A percentile compares a stretch with the other conserved stretches of the same genome.
These are phyloP conservation scores for Tinea trinotella DNA, from an alignment of 2,888 invertebrate species.

Conservation along the genomic window DNA sequence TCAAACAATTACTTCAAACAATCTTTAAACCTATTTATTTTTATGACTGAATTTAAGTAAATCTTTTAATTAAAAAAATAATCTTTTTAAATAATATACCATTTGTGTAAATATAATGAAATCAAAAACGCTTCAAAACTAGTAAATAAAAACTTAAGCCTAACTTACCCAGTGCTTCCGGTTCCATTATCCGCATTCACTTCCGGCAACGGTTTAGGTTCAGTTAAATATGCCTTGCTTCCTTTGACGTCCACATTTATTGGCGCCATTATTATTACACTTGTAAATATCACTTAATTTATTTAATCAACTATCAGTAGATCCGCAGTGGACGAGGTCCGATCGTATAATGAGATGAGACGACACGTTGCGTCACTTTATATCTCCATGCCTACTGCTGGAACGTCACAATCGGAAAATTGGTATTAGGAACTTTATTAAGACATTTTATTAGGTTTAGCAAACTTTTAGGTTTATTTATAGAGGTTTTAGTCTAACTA, in stretches of 20 bases:
- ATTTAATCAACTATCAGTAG: slow-evolving; percentile 22
- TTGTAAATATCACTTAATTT: background rate
- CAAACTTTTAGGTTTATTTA: background rate
- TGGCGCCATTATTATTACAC: slow-evolving; percentile 44
- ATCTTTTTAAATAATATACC: too few species aligned
- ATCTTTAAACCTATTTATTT: too few species aligned
- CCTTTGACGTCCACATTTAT: slow-evolving; percentile 46
- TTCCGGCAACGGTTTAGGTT: slow-evolving; percentile 53
- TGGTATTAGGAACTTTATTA: background rate
- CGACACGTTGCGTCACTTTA: slow-evolving; percentile 36
- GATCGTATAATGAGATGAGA: slow-evolving; percentile 45
- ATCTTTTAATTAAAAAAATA: too few species aligned
- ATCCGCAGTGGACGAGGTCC: slow-evolving; percentile 45
- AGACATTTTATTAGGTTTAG: background rate
- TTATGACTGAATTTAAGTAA: too few species aligned
- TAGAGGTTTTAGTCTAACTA: too few species aligned
- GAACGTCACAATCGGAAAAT: background rate
- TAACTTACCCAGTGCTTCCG: slow-evolving; percentile 25
- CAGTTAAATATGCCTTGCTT: slow-evolving; percentile 38
- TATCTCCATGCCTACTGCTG: background rate
- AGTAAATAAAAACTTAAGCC: background rate
- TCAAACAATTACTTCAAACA: too few species aligned
- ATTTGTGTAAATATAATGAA: too few species aligned
- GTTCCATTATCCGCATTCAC: slow-evolving; percentile 51
- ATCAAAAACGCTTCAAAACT: too few species aligned